A percentile compares a stretch with the other conserved stretches of the same genome.
Conservation (phyloP, 2,113 vertebrate species). For the Cryptomyrus ogoouensis region DNA sequence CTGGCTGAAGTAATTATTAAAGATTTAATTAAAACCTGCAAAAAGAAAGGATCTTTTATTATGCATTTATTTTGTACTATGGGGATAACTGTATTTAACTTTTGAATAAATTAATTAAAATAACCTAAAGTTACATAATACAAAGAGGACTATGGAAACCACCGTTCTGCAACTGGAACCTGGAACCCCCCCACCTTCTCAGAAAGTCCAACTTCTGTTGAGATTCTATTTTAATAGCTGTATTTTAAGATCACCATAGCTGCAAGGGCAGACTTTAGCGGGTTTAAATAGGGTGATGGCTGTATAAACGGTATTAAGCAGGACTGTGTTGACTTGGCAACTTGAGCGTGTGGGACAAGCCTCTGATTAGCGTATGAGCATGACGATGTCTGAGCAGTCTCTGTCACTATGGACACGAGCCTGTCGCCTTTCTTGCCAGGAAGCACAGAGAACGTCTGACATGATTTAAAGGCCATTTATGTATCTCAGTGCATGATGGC, state of each 20-base stretch:
- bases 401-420: background rate
- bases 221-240: background rate
- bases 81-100: background rate
- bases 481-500: background rate
- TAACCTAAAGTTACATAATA: background rate
- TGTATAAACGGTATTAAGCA: background rate
- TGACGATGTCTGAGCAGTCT: background rate
- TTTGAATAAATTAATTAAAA: background rate
- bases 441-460: background rate
- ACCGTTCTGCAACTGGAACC: background rate
- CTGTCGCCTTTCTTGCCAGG: background rate
- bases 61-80: background rate
- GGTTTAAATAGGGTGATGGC: background rate
- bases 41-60: background rate
- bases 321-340: conserved; percentile 1
- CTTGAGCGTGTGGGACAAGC: background rate
- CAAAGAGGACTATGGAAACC: background rate
- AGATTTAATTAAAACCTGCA: background rate
- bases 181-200: background rate
- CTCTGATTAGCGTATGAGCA: background rate
- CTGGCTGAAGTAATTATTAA: background rate
- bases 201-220: background rate
- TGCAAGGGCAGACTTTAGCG: background rate
- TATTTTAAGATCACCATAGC: background rate
- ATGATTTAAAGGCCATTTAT: background rate